Conservation (phyloP, 2,888 invertebrate genomes). For the Athalia cordata region DNA sequence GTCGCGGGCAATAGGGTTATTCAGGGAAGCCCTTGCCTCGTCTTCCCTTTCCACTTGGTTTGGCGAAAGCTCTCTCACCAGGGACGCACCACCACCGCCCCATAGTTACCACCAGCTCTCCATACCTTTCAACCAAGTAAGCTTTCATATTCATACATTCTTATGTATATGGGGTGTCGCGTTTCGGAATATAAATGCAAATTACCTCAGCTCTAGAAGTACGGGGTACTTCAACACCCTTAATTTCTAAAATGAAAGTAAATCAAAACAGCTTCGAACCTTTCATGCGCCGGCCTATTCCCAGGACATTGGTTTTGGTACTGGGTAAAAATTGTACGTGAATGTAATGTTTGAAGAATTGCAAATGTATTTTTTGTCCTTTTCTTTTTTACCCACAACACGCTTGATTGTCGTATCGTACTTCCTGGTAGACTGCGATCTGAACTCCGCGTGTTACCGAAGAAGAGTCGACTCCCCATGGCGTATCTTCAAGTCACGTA, state of each 20-base stretch:
- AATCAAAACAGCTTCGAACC: no score
- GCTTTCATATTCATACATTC: conserved; percentile 42
- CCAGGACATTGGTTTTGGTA: no score
- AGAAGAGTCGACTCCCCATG: not conserved
- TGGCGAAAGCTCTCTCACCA: conserved; percentile 14
- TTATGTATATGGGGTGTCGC: conserved; percentile 27
- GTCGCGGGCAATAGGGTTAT: conserved; percentile 35
- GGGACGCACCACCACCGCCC: not conserved
- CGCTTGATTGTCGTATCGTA: not conserved
- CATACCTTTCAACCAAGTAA: conserved; percentile 20
- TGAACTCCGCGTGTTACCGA: conserved; percentile 15
- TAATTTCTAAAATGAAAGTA: no score
- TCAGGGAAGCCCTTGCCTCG: conserved; percentile 10
- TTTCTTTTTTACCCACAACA: not conserved
- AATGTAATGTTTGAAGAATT: not conserved
- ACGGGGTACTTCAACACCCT: not conserved
- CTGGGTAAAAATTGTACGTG: no score
- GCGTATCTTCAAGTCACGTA: conserved; percentile 16
- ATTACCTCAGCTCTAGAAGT: conserved; percentile 1
- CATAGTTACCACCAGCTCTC: conserved; percentile 12
- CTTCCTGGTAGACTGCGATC: conserved; percentile 15
- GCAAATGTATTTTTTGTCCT: not conserved
- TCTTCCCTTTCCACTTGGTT: conserved; percentile 1
- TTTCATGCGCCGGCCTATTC: no score
- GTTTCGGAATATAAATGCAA: conserved; percentile 37